Percentiles rank a stretch among this genome's conserved stretches.
These are phyloP conservation scores for Sinocyclocheilus anophthalmus DNA, from an alignment of 2,113 vertebrate species.

Conservation along the genomic window DNA sequence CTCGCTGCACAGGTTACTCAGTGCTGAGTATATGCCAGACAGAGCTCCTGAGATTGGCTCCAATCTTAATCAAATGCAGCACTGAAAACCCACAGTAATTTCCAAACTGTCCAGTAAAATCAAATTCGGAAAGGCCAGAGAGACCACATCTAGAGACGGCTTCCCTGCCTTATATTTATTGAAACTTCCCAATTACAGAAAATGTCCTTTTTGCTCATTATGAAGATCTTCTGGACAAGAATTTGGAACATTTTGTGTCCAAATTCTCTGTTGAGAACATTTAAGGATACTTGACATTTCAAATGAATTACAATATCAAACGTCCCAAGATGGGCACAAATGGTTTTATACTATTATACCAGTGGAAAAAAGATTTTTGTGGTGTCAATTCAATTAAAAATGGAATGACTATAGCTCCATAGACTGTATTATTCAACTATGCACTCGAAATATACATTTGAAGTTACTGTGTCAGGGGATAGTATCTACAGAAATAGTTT, in stretches of 20 bases:
- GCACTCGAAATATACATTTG: too few species aligned
- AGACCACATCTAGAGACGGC: neutral
- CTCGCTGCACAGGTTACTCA: neutral
- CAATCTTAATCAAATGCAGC: conserved; percentile 26
- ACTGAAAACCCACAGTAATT: conserved; percentile 36
- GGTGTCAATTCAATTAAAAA: neutral
- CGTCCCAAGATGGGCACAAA: neutral
- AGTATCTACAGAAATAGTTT: too few species aligned
- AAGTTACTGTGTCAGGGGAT: too few species aligned
- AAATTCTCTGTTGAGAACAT: conserved; percentile 2
- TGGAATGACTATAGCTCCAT: neutral
- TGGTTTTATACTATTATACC: neutral
- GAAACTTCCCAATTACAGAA: conserved; percentile 42
- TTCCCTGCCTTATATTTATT: conserved; percentile 1
- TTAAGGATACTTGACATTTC: conserved; percentile 9
- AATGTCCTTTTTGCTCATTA: conserved; percentile 20
- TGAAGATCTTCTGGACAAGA: conserved; percentile 1
- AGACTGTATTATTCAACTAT: too few species aligned
- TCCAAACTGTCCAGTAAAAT: conserved; percentile 42
- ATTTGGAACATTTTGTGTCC: conserved; percentile 1
- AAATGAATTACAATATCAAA: conserved; percentile 21
- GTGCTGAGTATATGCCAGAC: neutral
- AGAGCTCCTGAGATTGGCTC: conserved; percentile 27
- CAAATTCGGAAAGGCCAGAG: conserved; percentile 26
- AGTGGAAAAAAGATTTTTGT: neutral